Conservation (phyloP, 2,113 vertebrate species). For the Pseudorasbora parva region DNA sequence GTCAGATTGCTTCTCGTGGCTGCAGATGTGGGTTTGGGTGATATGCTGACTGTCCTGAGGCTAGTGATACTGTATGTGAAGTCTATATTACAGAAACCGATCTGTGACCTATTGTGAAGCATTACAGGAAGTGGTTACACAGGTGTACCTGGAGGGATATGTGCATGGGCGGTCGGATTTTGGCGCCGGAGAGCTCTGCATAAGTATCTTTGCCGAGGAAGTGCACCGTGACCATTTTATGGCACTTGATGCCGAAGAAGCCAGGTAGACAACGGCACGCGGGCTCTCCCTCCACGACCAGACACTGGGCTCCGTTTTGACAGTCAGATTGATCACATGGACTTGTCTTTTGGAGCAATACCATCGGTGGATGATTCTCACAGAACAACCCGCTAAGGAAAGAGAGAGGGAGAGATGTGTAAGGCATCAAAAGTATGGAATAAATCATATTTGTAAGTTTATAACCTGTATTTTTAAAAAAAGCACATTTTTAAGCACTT, state of each 20-base stretch:
- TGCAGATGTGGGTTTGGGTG: constrained; percentile 5
- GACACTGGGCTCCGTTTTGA: constrained; percentile 92
- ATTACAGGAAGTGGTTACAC: constrained; percentile 2
- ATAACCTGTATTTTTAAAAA: too few species aligned
- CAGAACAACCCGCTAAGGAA: constrained; percentile 88
- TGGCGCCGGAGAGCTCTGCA: constrained; percentile 85
- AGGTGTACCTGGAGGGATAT: constrained; percentile 93
- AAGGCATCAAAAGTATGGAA: constrained; percentile 32
- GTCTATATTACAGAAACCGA: constrained; percentile 15
- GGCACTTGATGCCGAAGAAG: constrained; percentile 90
- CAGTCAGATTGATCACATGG: constrained; percentile 95
- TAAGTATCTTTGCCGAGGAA: constrained; percentile 93
- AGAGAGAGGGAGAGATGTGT: constrained; percentile 21
- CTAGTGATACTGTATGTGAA: background rate
- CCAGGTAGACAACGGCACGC: constrained; percentile 91
- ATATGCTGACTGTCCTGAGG: background rate
- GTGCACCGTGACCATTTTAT: constrained; percentile 94
- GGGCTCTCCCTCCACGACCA: constrained; percentile 87
- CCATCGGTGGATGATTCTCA: constrained; percentile 94
- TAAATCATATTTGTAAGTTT: background rate
- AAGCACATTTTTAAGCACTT: background rate
- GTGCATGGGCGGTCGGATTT: constrained; percentile 88
- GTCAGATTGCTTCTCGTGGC: constrained; percentile 19
- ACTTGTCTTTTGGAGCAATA: constrained; percentile 97
- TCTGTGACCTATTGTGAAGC: constrained; percentile 17